Evolutionary conservation across 2,797 vertebrate genomes (phyloP).

Genomic region (Pseudopleuronectes americanus): DNA sequence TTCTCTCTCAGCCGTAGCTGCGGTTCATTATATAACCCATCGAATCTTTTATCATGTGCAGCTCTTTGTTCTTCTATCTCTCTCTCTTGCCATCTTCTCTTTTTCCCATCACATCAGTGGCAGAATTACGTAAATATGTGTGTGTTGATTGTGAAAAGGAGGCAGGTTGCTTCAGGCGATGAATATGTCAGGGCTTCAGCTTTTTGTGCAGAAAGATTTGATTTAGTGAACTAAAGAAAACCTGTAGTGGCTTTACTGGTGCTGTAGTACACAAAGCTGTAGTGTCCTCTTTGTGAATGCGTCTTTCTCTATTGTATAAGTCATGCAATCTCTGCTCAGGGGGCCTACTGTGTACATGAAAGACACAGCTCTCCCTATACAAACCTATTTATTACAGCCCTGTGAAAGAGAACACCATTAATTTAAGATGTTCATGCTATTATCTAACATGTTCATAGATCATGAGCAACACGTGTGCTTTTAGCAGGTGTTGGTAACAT

Average conservation of each 20-base stretch:
- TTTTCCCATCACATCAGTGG: not conserved
- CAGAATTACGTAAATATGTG: not conserved
- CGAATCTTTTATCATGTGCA: constrained; percentile 66
- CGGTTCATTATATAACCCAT: constrained; percentile 74
- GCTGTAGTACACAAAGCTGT: constrained; percentile 8
- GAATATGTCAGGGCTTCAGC: constrained; percentile 14
- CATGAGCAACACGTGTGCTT: not conserved
- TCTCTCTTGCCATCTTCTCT: constrained; percentile 14
- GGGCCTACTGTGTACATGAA: not conserved
- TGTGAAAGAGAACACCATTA: not conserved
- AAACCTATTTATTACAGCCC: not conserved
- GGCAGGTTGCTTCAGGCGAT: not conserved
- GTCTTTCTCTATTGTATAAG: not conserved
- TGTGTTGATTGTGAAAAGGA: constrained; percentile 8
- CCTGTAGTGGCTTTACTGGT: constrained; percentile 23
- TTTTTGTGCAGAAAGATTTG: constrained; percentile 15
- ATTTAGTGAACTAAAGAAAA: constrained; percentile 24
- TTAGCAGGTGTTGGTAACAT: constrained; percentile 4
- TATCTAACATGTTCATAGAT: not conserved
- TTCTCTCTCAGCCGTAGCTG: constrained; percentile 45
- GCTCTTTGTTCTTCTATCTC: constrained; percentile 29
- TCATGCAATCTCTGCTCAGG: not conserved
- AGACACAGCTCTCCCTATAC: not conserved
- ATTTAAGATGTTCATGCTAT: not conserved
- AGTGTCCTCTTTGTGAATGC: constrained; percentile 10